Base-by-base conservation (phyloP, 2,797 vertebrate genomes). In the Anableps anableps region DNA sequence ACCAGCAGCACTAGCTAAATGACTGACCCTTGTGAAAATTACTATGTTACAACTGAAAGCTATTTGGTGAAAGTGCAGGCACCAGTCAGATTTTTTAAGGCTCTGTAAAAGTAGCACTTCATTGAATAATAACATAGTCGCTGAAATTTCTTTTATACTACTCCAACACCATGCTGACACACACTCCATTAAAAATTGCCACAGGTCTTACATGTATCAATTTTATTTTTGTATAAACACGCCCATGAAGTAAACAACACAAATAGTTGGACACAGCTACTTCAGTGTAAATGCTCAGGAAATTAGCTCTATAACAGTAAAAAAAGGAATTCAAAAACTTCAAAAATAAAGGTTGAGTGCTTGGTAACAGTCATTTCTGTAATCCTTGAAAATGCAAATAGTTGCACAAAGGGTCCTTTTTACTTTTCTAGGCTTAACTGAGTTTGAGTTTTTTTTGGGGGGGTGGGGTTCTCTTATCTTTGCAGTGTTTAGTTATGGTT, bases 51-150 rank as follows among this genome's bases (percentile, higher is more conserved):
- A 62, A 78, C 77, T 87, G 79, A 89, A 74, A 85, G 78, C 60
- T 78, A 81, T 85, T 82, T 72, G 55, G 74, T 45, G 78, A 72
- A 68, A 79, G 62, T 62, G 31, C 45, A 85, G 76, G 81, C 50
- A 76, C 45, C 78, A 82, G 78, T 48, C 71, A 74, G 79, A 38
- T 72, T n/a, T 75, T 64, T 74, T 82, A 0, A 29, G 66, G 34
- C 73, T 79, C 74, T 74, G 6, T 79, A 75, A 84, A 78, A 84
- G 74, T 74, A 87, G 79, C 77, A 88, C 84, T 82, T 79, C 72
- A 85, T 79, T 87, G 71, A 78, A 84, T 89, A 84, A 91, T 85
- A 85, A 87, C 73, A 79, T 83, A 77, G 78, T 86, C 29, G 85
- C 75, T 87, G 48, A 82, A 83, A 88, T 86, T 66, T 76, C 64